phyloP scores from a whole-genome alignment of 2,113 vertebrate species.

The Coturnix japonica region DNA sequence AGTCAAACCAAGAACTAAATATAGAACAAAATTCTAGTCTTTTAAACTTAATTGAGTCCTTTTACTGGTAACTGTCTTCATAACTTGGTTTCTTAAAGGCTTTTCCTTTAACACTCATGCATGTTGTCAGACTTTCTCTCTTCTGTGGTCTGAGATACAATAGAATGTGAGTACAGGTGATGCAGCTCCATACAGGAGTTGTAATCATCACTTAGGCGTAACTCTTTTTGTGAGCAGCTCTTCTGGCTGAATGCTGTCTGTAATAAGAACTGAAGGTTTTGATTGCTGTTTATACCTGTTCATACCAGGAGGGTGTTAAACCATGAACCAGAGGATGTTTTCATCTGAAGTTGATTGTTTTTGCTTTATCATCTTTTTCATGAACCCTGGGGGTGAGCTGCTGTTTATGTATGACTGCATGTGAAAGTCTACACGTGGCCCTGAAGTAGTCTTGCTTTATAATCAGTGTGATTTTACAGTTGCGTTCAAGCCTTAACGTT shows the following conservation, averaged over 20 bases:
- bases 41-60: neutral
- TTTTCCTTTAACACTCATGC: neutral
- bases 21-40: neutral
- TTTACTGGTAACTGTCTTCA: neutral
- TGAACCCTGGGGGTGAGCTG: neutral
- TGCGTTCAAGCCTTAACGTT: neutral
- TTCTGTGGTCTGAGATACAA: neutral
- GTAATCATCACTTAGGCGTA: neutral
- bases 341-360: neutral
- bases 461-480: neutral
- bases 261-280: neutral
- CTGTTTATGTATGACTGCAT: neutral
- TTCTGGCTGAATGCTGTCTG: neutral
- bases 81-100: neutral
- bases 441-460: neutral
- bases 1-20: neutral
- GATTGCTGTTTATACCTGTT: accelerated
- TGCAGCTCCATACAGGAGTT: neutral
- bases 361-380: neutral
- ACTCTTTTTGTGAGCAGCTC: neutral
- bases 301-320: neutral
- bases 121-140: neutral
- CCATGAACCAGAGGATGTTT: neutral
- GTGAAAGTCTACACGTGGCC: neutral
- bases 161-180: neutral